Percentiles rank a stretch among this genome's conserved stretches.
Conservation (phyloP, 2,888 invertebrate species). For the Tolmerus cingulatus region DNA sequence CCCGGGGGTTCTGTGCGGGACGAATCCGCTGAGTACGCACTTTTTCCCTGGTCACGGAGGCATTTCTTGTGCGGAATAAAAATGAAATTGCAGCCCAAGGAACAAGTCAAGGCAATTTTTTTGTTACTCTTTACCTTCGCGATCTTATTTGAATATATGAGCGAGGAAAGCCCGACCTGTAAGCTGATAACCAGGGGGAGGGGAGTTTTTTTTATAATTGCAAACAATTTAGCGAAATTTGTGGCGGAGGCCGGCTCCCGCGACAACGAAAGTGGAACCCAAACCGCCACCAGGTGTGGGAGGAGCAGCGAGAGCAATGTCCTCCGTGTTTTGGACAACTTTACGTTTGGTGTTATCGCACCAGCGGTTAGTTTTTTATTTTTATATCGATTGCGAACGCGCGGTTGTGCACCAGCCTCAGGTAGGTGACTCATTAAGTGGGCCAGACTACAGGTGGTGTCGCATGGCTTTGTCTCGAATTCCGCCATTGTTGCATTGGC, state of each 20-base stretch:
- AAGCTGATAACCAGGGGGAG: not conserved
- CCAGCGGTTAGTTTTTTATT: not conserved
- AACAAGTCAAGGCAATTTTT: not conserved
- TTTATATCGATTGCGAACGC: slow-evolving; percentile 8
- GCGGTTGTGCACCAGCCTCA: not conserved
- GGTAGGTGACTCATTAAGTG: slow-evolving; percentile 26
- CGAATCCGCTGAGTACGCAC: slow-evolving; percentile 19
- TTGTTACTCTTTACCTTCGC: not conserved
- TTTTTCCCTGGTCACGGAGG: not conserved
- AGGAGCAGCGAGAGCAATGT: not conserved
- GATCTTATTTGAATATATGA: not conserved
- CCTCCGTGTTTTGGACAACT: not conserved
- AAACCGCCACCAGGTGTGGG: not conserved
- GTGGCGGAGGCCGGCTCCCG: not conserved
- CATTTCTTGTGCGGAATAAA: not conserved
- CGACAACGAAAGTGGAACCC: not conserved
- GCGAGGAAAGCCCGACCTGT: not conserved
- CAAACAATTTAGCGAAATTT: not conserved
- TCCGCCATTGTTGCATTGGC: not conserved
- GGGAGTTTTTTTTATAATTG: not conserved
- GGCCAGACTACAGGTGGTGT: slow-evolving; percentile 36
- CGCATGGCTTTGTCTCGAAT: slow-evolving; percentile 21
- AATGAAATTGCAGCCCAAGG: not conserved
- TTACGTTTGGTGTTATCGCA: slow-evolving; percentile 8
- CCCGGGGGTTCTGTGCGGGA: not conserved